Percentiles rank a stretch among this genome's conserved stretches.
Conservation (phyloP, 2,888 invertebrate genomes). For the Lepeophtheirus nordmannii region DNA sequence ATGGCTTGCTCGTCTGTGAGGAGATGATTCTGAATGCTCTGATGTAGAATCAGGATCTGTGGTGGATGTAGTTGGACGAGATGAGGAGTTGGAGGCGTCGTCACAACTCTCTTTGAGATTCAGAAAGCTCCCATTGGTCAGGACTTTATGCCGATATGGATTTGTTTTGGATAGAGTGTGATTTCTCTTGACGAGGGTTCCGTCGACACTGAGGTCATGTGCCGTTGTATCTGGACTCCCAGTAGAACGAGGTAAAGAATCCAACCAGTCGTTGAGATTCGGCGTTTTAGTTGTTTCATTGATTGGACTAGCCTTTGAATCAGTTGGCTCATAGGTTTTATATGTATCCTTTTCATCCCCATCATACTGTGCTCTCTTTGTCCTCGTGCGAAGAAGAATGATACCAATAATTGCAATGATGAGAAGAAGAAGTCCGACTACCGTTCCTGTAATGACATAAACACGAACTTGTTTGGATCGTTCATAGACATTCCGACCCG, state of each 20-base stretch:
- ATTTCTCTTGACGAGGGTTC: background rate
- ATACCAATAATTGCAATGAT: conserved; percentile 4
- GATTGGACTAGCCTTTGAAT: background rate
- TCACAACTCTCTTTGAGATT: conserved; percentile 20
- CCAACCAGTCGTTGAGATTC: conserved; percentile 13
- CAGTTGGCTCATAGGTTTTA: conserved; percentile 13
- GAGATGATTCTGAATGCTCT: background rate
- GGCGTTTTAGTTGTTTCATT: conserved; percentile 4
- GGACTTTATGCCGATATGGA: conserved; percentile 24
- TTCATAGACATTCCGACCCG: background rate
- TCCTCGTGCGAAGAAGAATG: background rate
- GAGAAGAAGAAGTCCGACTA: conserved; percentile 11
- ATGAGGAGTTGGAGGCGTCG: conserved; percentile 10
- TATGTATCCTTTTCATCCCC: conserved; percentile 18
- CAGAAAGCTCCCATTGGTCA: conserved; percentile 23
- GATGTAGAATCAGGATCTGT: conserved; percentile 10
- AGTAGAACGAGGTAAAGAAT: conserved; percentile 18
- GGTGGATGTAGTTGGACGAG: conserved; percentile 23
- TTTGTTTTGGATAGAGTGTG: conserved; percentile 18
- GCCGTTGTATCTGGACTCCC: conserved; percentile 16
- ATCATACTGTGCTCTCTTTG: conserved; percentile 8
- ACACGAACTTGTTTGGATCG: conserved; percentile 18
- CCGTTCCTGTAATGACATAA: conserved; percentile 17
- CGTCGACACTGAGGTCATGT: conserved; percentile 12
- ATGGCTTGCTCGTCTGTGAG: background rate